Conservation (phyloP, 2,113 vertebrate species). For the Anguilla rostrata region DNA sequence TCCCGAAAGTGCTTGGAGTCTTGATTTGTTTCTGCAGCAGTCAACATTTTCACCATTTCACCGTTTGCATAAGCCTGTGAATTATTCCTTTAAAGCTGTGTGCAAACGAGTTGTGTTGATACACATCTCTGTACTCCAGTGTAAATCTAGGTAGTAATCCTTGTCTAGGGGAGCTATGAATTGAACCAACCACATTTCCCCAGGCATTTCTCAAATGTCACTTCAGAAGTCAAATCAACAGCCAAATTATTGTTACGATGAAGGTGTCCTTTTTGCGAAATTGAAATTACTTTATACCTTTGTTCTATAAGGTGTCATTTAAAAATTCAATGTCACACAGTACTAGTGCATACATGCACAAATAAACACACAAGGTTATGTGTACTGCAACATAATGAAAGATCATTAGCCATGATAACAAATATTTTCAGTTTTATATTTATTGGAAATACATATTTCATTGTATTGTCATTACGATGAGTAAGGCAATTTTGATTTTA, state of each 20-base stretch:
- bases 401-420: too few species aligned
- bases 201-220: slow-evolving; percentile 3
- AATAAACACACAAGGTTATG: too few species aligned
- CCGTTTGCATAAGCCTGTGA: background rate
- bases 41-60: background rate
- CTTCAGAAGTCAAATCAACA: background rate
- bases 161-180: background rate
- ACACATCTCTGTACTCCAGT: background rate
- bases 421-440: too few species aligned
- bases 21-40: background rate
- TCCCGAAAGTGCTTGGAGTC: background rate
- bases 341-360: too few species aligned
- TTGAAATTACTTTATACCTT: background rate
- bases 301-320: background rate
- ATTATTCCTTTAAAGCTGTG: background rate
- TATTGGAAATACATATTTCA: too few species aligned
- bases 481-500: background rate
- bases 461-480: too few species aligned
- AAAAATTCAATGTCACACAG: too few species aligned
- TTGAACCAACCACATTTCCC: background rate
- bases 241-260: background rate
- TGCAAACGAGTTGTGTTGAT: background rate
- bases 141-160: background rate
- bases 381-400: too few species aligned
- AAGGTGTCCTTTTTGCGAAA: background rate